Percentiles rank a stretch among this genome's conserved stretches.
phyloP scores from a whole-genome alignment of 2,113 vertebrate species.

The Cheilinus undulatus region DNA sequence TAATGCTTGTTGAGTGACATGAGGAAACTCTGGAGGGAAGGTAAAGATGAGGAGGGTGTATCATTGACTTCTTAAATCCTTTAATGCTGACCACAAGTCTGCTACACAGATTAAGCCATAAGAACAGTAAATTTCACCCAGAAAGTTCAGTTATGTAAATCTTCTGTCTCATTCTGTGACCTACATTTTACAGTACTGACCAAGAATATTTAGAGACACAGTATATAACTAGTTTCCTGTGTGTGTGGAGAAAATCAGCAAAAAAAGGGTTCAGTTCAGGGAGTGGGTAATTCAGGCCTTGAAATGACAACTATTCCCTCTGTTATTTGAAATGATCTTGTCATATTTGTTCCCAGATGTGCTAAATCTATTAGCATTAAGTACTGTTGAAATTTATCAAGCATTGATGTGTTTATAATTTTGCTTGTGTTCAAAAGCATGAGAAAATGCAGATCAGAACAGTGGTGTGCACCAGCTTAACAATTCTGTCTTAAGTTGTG shows the following conservation, averaged over 20 bases:
- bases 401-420: too few species aligned
- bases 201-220: slow-evolving; percentile 11
- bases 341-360: not conserved
- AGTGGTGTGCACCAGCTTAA: too few species aligned
- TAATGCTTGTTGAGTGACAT: not conserved
- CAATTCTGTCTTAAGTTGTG: too few species aligned
- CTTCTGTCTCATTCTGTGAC: slow-evolving; percentile 14
- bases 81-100: slow-evolving; percentile 20
- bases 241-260: not conserved
- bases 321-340: not conserved
- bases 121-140: slow-evolving; percentile 1
- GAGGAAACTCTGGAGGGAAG: not conserved
- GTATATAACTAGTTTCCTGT: not conserved
- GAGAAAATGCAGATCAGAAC: too few species aligned
- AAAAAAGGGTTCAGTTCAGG: not conserved
- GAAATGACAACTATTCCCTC: not conserved
- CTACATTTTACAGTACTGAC: slow-evolving; percentile 4
- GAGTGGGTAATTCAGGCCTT: not conserved
- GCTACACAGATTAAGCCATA: not conserved
- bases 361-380: too few species aligned
- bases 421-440: too few species aligned
- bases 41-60: not conserved
- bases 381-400: too few species aligned
- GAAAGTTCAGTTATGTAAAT: slow-evolving; percentile 33
- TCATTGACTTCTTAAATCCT: slow-evolving; percentile 8